Evolutionary conservation across 2,797 vertebrate species (phyloP), one percentile per base, ranked within the genome.

Genomic region (Darevskia nairensis): DNA sequence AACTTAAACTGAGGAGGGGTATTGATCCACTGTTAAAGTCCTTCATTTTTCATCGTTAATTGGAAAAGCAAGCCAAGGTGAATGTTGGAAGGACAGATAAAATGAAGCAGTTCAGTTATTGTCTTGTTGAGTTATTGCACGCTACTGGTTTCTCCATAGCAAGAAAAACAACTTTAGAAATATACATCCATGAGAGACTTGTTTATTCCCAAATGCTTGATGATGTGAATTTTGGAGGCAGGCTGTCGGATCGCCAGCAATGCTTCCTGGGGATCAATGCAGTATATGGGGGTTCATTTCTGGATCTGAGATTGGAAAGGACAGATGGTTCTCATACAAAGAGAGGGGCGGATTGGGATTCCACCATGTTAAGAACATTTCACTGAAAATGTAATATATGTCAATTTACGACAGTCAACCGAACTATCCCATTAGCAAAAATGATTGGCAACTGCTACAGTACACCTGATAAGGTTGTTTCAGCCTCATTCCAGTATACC

Each of bases 31-130:
- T 69, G 8, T 17, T 69, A 27, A 25, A 79, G 55, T 55, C 25
- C 64, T 69, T 39, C n/a, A 13, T 86, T 86, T 35, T 55, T 86
- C 61, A 80, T 29, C 23, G 17, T 69, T 86, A 79, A 79, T 50
- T 32, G 68, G 15, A 68, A 64, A 82, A 27, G 80, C 46, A 32
- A 32, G 44, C 19, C 6, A 77, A 75, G 50, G 50, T 55, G 13
- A 55, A 55, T 55, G 50, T 55, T 55, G 50, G 50, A 55, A 55
- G 50, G 50, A 55, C 50, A 55, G 13, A 55, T 55, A 55, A 55
- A 55, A 55, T 3, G 50, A 55, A 55, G 50, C 50, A 15, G 50
- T 55, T 50, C 50, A 13, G 50, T 50, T 13, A 50, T 13, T 4
- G 3, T 55, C 50, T 55, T 55, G 50, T 15, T 55, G 50, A 55